Conservation (phyloP, 2,888 invertebrate genomes). For the Tolmerus cingulatus region DNA sequence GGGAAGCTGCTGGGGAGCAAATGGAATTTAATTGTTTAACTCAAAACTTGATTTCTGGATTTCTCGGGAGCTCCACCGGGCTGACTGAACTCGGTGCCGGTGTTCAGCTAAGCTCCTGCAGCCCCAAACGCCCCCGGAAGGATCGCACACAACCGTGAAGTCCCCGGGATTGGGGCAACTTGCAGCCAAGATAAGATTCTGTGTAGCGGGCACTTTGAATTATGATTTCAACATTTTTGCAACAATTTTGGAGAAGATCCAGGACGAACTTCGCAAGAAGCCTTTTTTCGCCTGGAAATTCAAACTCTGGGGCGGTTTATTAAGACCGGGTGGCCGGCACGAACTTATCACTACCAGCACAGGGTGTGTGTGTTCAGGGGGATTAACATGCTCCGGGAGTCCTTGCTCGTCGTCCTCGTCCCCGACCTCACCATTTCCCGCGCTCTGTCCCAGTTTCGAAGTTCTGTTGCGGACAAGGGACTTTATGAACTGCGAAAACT, state of each 20-base stretch:
- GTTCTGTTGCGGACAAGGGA: background rate
- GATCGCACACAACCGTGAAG: background rate
- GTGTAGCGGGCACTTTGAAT: constrained; percentile 28
- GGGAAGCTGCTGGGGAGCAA: background rate
- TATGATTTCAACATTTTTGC: constrained; percentile 28
- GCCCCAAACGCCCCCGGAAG: background rate
- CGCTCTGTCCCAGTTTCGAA: background rate
- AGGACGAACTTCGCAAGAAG: background rate
- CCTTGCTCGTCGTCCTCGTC: background rate
- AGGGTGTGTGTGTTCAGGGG: background rate
- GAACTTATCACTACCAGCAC: background rate
- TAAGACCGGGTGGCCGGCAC: background rate
- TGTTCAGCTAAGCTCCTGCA: background rate
- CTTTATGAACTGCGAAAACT: background rate
- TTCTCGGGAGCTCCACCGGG: background rate
- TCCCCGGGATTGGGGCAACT: constrained; percentile 1
- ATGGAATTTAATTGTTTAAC: constrained; percentile 40
- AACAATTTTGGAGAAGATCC: constrained; percentile 14
- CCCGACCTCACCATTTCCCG: background rate
- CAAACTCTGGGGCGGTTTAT: background rate
- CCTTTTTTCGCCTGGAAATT: background rate
- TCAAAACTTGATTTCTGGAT: constrained; percentile 22
- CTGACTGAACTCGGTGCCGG: background rate
- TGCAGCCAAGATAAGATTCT: constrained; percentile 9
- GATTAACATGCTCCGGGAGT: background rate